These are phyloP conservation scores for Eptatretus atami DNA, from an alignment of 2,797 vertebrate genomes.

Conservation along the genomic window DNA sequence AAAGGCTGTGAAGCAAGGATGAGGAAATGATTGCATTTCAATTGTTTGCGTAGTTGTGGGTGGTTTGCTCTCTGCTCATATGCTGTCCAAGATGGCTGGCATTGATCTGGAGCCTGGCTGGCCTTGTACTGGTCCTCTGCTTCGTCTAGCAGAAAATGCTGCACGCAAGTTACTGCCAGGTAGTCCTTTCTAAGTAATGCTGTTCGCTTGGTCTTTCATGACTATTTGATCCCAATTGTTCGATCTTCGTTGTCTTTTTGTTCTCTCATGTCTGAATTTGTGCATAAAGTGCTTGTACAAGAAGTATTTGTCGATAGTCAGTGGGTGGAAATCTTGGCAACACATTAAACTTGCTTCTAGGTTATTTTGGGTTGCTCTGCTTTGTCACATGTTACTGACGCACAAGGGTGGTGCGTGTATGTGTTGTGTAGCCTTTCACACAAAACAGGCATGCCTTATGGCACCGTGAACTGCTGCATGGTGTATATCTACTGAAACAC, in stretches of 20 bases:
- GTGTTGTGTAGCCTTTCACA: conserved; percentile 44
- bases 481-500: conserved; percentile 56
- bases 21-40: too few species aligned
- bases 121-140: conserved; percentile 70
- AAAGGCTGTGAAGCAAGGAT: too few species aligned
- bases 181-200: conserved; percentile 11
- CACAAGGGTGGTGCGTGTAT: background rate
- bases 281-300: too few species aligned
- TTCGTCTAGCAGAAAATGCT: conserved; percentile 65
- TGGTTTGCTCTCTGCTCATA: conserved; percentile 40
- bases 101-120: conserved; percentile 48
- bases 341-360: too few species aligned
- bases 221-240: background rate
- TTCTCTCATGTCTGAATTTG: background rate
- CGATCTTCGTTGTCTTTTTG: background rate
- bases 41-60: conserved; percentile 24
- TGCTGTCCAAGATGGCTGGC: conserved; percentile 38
- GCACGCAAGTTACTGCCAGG: conserved; percentile 75
- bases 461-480: conserved; percentile 61
- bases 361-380: too few species aligned
- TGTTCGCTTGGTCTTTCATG: background rate
- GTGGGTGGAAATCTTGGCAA: too few species aligned
- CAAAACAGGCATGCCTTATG: conserved; percentile 69
- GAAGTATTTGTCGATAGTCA: too few species aligned
- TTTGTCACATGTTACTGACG: too few species aligned